phyloP scores from a whole-genome alignment of 2,113 vertebrate genomes.

The Piaya cayana region DNA sequence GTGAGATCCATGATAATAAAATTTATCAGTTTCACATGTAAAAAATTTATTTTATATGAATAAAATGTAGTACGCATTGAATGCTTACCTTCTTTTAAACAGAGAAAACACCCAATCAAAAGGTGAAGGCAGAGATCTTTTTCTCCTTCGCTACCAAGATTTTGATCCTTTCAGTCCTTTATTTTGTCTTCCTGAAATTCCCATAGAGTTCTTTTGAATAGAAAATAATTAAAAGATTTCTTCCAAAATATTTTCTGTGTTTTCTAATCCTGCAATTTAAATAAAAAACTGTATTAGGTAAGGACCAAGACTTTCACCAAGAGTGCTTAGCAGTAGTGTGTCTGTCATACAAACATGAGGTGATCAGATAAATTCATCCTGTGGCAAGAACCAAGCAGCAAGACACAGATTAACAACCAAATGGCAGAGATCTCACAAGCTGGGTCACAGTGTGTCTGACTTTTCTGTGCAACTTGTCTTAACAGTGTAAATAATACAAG shows the following conservation, averaged over 20 bases:
- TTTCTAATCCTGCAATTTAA: background rate
- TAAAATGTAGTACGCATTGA: background rate
- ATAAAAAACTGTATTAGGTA: background rate
- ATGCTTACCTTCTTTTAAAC: background rate
- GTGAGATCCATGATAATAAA: background rate
- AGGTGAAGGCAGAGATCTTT: background rate
- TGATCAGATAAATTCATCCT: background rate
- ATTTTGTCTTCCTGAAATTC: background rate
- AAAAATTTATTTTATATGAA: conserved; percentile 8
- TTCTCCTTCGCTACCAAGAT: background rate
- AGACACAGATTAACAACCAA: background rate
- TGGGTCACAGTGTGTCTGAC: background rate
- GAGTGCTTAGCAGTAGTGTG: background rate
- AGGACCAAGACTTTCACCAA: background rate
- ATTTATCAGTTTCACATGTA: conserved; percentile 3
- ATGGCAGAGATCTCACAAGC: background rate
- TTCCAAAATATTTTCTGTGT: background rate
- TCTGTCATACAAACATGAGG: background rate
- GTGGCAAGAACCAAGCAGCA: background rate
- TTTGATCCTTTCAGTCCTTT: background rate
- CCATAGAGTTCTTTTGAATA: background rate
- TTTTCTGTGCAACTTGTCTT: background rate
- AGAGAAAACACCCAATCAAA: background rate
- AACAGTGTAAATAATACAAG: background rate
- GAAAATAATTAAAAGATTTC: background rate